These are phyloP conservation scores for Mesorhabditis spiculigera DNA, from an alignment of 2,888 invertebrate genomes.

Conservation along the genomic window DNA sequence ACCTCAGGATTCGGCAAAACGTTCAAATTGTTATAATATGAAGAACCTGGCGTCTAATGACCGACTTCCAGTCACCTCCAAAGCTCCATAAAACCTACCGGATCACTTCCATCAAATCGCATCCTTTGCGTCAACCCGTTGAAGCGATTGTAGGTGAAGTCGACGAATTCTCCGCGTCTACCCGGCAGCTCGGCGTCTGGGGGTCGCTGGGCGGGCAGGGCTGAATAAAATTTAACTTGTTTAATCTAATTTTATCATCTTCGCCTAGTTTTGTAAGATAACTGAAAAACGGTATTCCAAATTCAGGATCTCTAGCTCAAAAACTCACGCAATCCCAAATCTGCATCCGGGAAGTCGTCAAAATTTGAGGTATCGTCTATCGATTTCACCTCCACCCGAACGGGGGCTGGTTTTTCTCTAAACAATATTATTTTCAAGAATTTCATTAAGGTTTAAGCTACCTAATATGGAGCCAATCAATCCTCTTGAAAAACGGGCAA, in stretches of 20 bases:
- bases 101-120: constrained; percentile 16
- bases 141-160: constrained; percentile 99
- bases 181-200: constrained; percentile 27
- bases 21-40: too few species aligned
- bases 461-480: constrained; percentile 98
- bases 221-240: neutral
- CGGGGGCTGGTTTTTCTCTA: constrained; percentile 89
- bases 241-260: constrained; percentile 7
- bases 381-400: constrained; percentile 92
- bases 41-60: too few species aligned
- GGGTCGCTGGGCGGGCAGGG: constrained; percentile 65
- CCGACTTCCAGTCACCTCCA: too few species aligned
- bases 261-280: neutral
- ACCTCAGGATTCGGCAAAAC: too few species aligned
- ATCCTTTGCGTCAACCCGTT: constrained; percentile 76
- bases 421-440: constrained; percentile 12
- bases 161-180: constrained; percentile 87
- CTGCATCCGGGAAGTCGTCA: constrained; percentile 99
- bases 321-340: constrained; percentile 91
- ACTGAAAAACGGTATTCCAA: neutral
- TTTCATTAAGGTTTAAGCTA: constrained; percentile 31
- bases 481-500: constrained; percentile 85
- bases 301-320: constrained; percentile 3
- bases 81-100: constrained; percentile 1
- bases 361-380: constrained; percentile 99